Base-by-base conservation (phyloP, 2,113 vertebrate genomes). In the Camelus dromedarius region DNA sequence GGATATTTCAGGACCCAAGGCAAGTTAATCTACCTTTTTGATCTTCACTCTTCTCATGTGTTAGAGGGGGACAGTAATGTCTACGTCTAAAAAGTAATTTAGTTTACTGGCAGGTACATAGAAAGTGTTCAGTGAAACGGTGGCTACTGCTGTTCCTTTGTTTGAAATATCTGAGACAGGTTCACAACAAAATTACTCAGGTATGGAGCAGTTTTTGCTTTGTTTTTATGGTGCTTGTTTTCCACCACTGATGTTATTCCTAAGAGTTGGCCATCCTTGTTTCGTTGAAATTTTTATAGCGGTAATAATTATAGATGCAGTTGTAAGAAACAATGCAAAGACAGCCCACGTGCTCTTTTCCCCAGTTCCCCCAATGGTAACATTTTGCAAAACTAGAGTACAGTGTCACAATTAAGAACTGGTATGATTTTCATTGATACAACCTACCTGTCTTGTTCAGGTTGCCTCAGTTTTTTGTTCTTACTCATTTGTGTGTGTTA, bases 251-350 rank as follows among this genome's bases (percentile, higher is more conserved):
- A 62, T 79, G n/a, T 30, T 69, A 0, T 95, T 82, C 52, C 22
- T 86, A 28, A 62, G 32, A 80, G 20, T 77, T 56, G 14, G 19
- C 60, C 20, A 75, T 60, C 46, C 32, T 80, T n/a, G 38, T 84
- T 88, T 46, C 30, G 8, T 48, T 88, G 32, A 10, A 83, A 69
- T 70, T 93, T 93, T 73, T 90, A 14, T 54, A 82, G 56, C 10
- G 26, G n/a, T 48, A 38, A 26, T 82, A 82, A 82, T 83, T 79
- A 56, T 0, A 50, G 58, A 26, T 62, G 16, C 11, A 60, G 16
- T 58, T 90, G 14, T 73, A 92, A 95, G 67, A 94, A 92, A 26
- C 67, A 48, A 73, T 19, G 19, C 30, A 58, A n/a, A 77, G 67
- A 30, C 8, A 5, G 48, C 19, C 32, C 26, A 26, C 81, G 35